Conservation (phyloP, 2,113 vertebrate species). For the Malurus elegans region DNA sequence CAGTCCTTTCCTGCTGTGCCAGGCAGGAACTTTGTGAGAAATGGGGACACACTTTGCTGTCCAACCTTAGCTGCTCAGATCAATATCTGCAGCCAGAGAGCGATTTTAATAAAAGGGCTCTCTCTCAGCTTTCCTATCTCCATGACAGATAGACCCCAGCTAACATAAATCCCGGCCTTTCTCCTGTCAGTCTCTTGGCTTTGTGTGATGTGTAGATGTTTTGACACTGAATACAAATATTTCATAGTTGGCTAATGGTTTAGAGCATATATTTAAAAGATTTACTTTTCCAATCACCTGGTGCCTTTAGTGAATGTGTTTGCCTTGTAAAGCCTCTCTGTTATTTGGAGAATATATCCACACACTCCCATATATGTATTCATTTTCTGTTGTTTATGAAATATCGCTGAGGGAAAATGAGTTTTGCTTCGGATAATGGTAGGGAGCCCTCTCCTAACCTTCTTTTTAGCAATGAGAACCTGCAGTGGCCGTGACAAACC, state of each 20-base stretch:
- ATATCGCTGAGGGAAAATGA: background rate
- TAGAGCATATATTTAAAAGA: constrained; percentile 31
- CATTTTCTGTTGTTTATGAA: constrained; percentile 34
- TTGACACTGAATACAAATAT: constrained; percentile 63
- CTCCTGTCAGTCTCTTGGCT: constrained; percentile 59
- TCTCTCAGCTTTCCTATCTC: constrained; percentile 61
- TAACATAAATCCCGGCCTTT: constrained; percentile 63
- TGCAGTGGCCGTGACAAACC: background rate
- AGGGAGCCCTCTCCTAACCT: background rate
- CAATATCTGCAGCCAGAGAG: constrained; percentile 53
- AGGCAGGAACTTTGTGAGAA: background rate
- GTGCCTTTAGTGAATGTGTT: background rate
- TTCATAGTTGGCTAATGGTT: constrained; percentile 41
- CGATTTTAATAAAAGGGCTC: constrained; percentile 66
- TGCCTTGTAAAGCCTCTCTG: background rate
- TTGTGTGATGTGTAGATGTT: constrained; percentile 34
- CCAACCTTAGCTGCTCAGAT: constrained; percentile 53
- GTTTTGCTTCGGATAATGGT: background rate
- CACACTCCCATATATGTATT: background rate
- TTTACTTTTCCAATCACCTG: constrained; percentile 33
- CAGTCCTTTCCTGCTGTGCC: background rate
- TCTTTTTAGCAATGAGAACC: background rate
- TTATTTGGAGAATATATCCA: background rate
- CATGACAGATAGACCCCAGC: constrained; percentile 58
- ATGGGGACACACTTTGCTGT: background rate